A percentile compares a stretch with the other conserved stretches of the same genome.
Evolutionary conservation across 2,888 invertebrate species (phyloP).

Genomic region (Girardia tigrina): DNA sequence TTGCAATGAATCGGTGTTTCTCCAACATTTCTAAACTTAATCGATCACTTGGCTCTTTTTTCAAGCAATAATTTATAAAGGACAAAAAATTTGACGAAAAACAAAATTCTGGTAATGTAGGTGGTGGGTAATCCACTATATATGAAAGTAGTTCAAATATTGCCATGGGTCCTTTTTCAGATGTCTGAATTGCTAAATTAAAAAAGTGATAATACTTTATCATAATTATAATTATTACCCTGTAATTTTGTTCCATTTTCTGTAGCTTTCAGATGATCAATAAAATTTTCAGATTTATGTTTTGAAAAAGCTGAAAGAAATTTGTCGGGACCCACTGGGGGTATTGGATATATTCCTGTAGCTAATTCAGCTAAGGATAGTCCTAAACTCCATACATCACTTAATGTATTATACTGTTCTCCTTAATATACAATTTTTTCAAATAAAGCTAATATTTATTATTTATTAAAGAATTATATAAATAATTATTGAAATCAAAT

Average conservation of each 20-base stretch:
- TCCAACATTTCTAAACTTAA: slow-evolving; percentile 15
- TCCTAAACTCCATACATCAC: slow-evolving; percentile 96
- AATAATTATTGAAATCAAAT: no score
- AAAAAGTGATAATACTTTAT: not conserved
- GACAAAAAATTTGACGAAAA: not conserved
- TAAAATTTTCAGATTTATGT: not conserved
- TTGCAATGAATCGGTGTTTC: slow-evolving; percentile 14
- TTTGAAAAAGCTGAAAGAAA: not conserved
- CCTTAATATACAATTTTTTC: no score
- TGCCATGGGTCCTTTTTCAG: slow-evolving; percentile 21
- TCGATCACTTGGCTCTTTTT: slow-evolving; percentile 17
- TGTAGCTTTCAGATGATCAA: not conserved
- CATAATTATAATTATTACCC: not conserved
- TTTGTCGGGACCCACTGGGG: not conserved
- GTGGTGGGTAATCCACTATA: slow-evolving; percentile 27
- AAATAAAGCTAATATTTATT: no score
- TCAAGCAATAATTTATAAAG: slow-evolving; percentile 15
- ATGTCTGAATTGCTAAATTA: not conserved
- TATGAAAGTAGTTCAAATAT: slow-evolving; percentile 28
- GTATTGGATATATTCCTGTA: slow-evolving; percentile 76
- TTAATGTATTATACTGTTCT: slow-evolving; percentile 84
- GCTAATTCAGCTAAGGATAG: slow-evolving; percentile 95
- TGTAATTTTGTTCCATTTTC: slow-evolving; percentile 9
- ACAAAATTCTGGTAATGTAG: slow-evolving; percentile 27
- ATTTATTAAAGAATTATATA: no score